Percentiles rank a stretch among this genome's conserved stretches.
phyloP scores from a whole-genome alignment of 2,888 invertebrate species.

The Amphipyra tragopoginis region DNA sequence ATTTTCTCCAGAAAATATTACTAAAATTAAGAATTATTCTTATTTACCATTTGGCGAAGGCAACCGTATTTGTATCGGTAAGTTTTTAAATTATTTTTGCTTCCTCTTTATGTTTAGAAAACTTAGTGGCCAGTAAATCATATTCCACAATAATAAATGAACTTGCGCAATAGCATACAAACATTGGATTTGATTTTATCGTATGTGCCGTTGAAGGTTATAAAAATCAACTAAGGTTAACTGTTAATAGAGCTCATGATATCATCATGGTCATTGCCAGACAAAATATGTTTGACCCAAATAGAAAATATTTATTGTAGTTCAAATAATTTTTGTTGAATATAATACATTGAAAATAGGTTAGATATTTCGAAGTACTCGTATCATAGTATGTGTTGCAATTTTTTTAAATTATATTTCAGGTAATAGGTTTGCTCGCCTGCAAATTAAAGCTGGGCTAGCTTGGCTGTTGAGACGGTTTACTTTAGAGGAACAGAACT shows the following conservation, averaged over 20 bases:
- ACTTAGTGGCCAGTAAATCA: no score
- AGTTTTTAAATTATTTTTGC: conserved; percentile 44
- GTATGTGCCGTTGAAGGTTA: neutral
- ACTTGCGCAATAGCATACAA: no score
- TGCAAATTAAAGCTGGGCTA: conserved; percentile 69
- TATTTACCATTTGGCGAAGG: conserved; percentile 88
- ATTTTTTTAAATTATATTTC: conserved; percentile 35
- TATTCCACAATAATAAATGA: no score
- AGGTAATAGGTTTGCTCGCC: conserved; percentile 72
- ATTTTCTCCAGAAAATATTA: conserved; percentile 71
- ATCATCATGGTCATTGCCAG: neutral
- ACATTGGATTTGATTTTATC: no score
- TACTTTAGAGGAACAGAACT: conserved; percentile 64
- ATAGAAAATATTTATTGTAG: no score
- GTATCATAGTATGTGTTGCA: no score
- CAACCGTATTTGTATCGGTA: conserved; percentile 86
- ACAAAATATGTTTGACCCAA: neutral
- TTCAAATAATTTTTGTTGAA: no score
- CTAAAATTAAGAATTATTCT: conserved; percentile 69
- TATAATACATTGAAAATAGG: no score
- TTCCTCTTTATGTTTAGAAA: neutral
- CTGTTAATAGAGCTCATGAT: neutral
- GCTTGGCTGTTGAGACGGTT: conserved; percentile 67
- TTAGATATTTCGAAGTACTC: no score
- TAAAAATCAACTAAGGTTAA: neutral